These are phyloP conservation scores for Nymphalis urticae DNA, from an alignment of 2,888 invertebrate genomes.

Conservation along the genomic window DNA sequence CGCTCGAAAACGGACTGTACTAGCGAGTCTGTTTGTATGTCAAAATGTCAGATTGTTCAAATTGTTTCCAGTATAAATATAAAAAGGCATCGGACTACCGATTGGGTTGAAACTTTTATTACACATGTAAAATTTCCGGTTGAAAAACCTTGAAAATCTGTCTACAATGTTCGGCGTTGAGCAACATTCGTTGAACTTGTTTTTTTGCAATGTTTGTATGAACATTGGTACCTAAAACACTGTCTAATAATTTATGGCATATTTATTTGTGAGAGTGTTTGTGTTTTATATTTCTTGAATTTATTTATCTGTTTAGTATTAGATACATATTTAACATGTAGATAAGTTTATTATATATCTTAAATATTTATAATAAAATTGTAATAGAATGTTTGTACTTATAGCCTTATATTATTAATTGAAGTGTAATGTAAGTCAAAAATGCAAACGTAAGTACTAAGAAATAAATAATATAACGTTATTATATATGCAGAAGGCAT, in stretches of 20 bases:
- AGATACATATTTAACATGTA: no score
- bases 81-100: constrained; percentile 27
- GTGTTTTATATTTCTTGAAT: no score
- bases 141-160: constrained; percentile 35
- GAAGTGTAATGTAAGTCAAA: no score
- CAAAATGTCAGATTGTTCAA: constrained; percentile 30
- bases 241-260: background rate
- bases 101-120: constrained; percentile 37
- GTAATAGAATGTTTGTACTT: no score
- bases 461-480: no score
- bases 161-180: constrained; percentile 27
- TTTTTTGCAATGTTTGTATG: constrained; percentile 10
- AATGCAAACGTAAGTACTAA: no score
- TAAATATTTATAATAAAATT: no score
- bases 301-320: no score
- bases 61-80: constrained; percentile 33
- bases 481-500: no score
- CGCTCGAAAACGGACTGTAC: constrained; percentile 18
- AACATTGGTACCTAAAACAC: background rate
- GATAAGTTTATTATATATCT: no score
- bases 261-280: background rate
- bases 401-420: no score
- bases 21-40: constrained; percentile 19
- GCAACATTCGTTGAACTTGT: constrained; percentile 16
- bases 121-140: constrained; percentile 36